These are phyloP conservation scores for Rhogogaster chlorosoma DNA, from an alignment of 2,888 invertebrate species.

Conservation along the genomic window DNA sequence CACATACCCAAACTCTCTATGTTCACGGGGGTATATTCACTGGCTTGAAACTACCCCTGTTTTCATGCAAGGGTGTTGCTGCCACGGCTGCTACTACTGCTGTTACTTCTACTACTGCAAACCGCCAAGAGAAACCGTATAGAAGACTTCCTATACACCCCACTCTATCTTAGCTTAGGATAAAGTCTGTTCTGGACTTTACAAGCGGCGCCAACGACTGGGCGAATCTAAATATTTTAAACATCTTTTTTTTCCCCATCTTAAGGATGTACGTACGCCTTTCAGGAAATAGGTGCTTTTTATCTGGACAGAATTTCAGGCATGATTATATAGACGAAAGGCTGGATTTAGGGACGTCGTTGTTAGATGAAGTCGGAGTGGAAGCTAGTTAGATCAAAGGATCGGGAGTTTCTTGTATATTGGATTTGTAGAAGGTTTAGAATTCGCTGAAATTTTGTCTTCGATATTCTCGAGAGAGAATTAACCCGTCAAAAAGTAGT, in stretches of 20 bases:
- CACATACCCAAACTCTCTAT: slow-evolving; percentile 62
- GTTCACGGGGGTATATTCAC: slow-evolving; percentile 63
- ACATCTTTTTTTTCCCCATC: not conserved
- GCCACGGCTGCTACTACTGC: not conserved
- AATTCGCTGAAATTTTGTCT: not conserved
- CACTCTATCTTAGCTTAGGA: slow-evolving; percentile 11
- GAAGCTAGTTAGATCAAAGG: not conserved
- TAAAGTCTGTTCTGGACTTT: not conserved
- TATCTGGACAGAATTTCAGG: not conserved
- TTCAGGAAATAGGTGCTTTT: not conserved
- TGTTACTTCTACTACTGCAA: not conserved
- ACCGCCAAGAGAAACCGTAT: not conserved
- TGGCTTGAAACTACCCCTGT: slow-evolving; percentile 63
- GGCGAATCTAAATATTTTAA: slow-evolving; percentile 11
- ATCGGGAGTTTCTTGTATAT: not conserved
- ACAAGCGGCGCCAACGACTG: not conserved
- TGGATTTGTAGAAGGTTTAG: not conserved
- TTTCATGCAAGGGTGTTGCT: slow-evolving; percentile 62
- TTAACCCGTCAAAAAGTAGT: not conserved
- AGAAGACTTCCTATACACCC: not conserved
- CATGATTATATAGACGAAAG: not conserved
- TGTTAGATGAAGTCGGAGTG: not conserved
- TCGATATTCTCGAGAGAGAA: not conserved
- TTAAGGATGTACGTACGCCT: not conserved
- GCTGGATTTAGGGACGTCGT: not conserved